A percentile compares a stretch with the other conserved stretches of the same genome.
Conservation (phyloP, 2,797 vertebrate species). For the Pelobates cultripes region DNA sequence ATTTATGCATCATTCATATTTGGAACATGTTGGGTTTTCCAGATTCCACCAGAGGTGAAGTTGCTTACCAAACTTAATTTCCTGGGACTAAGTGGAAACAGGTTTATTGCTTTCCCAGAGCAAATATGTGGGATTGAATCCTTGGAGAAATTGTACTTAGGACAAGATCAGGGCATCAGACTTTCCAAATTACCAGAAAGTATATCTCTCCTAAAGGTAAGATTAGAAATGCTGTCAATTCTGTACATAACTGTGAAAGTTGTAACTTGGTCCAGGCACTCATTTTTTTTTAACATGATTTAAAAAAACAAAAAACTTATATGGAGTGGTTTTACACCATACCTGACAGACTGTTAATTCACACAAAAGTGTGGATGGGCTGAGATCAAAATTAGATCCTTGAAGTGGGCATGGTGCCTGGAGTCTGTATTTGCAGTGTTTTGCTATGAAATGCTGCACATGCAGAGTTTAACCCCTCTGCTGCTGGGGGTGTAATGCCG, state of each 20-base stretch:
- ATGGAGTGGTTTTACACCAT: too few relatives aligned
- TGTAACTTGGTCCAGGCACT: too few relatives aligned
- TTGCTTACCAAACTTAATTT: constrained; percentile 66
- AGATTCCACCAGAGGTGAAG: constrained; percentile 63
- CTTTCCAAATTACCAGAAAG: constrained; percentile 61
- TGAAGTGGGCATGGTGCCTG: too few relatives aligned
- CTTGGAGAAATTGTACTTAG: constrained; percentile 66
- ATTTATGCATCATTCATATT: not conserved
- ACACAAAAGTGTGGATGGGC: too few relatives aligned
- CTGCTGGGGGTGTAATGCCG: too few relatives aligned
- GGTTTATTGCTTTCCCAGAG: constrained; percentile 66
- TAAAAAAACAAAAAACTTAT: too few relatives aligned
- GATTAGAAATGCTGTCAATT: not conserved
- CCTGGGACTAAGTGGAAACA: constrained; percentile 68
- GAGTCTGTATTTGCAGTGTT: too few relatives aligned
- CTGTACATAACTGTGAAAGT: not conserved
- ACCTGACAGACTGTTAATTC: too few relatives aligned
- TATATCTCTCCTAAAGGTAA: constrained; percentile 64
- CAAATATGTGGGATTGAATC: constrained; percentile 63
- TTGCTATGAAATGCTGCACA: too few relatives aligned
- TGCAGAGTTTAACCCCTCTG: too few relatives aligned
- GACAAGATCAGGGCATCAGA: constrained; percentile 68
- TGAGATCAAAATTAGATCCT: too few relatives aligned
- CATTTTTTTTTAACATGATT: too few relatives aligned
- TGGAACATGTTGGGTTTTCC: constrained; percentile 18